phyloP scores from a whole-genome alignment of 2,113 vertebrate species.

The Ammodytes dubius region DNA sequence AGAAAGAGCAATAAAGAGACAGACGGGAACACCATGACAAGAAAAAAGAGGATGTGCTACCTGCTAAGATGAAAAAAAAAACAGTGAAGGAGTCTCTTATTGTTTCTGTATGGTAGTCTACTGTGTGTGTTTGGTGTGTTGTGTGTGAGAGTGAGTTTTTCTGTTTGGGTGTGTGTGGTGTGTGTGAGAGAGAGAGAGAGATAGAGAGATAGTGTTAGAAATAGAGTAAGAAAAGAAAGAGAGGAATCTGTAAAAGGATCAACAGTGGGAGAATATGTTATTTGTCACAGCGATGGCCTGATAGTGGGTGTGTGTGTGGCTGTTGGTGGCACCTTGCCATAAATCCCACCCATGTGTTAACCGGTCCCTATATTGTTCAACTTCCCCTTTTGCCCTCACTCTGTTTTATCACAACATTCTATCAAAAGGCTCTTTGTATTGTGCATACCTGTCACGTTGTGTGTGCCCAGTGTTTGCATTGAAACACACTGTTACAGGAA shows the following conservation, averaged over 20 bases:
- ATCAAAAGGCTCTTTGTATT: slow-evolving; percentile 44
- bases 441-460: slow-evolving; percentile 20
- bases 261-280: background rate
- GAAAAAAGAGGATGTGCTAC: slow-evolving; percentile 21
- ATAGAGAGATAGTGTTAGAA: background rate
- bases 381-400: slow-evolving; percentile 62
- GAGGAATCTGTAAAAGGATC: background rate
- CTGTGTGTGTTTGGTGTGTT: slow-evolving; percentile 19
- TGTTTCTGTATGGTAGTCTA: slow-evolving; percentile 27
- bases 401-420: slow-evolving; percentile 56
- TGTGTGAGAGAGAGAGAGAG: slow-evolving; percentile 9
- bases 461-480: slow-evolving; percentile 7
- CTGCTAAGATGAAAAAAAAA: slow-evolving; percentile 51
- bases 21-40: slow-evolving; percentile 35
- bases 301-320: slow-evolving; percentile 19
- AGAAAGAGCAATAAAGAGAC: slow-evolving; percentile 39
- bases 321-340: slow-evolving; percentile 25
- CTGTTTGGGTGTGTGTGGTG: background rate
- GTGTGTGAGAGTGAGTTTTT: background rate
- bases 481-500: slow-evolving; percentile 29
- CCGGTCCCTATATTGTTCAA: slow-evolving; percentile 53
- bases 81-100: slow-evolving; percentile 35
- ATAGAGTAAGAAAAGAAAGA: background rate
- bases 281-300: background rate
- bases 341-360: slow-evolving; percentile 39